Evolutionary conservation across 2,888 invertebrate genomes (phyloP).

Genomic region (Netelia virgata): DNA sequence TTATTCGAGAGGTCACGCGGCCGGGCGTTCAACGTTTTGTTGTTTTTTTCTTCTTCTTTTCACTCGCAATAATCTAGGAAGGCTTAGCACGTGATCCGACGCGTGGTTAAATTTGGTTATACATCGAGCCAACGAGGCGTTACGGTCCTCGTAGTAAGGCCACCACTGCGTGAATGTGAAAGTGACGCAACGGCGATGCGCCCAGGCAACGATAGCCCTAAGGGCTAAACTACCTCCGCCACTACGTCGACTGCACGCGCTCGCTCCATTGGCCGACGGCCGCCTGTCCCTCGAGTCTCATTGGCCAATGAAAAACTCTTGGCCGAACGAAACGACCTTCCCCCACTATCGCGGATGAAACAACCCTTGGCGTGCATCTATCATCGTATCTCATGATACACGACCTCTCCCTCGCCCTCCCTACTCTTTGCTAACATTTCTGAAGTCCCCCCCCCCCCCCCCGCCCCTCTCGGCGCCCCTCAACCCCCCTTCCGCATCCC

Average conservation of each 20-base stretch:
- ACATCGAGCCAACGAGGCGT: conserved; percentile 67
- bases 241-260: conserved; percentile 53
- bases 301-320: conserved; percentile 76
- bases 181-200: conserved; percentile 81
- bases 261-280: conserved; percentile 55
- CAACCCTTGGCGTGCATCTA: conserved; percentile 83
- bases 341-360: conserved; percentile 67
- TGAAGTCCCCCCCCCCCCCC: conserved; percentile 77
- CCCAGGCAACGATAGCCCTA: conserved; percentile 75
- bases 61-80: too few relatives aligned
- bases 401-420: conserved; percentile 81
- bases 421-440: conserved; percentile 76
- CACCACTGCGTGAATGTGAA: conserved; percentile 82
- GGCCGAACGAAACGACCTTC: conserved; percentile 66
- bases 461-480: conserved; percentile 8
- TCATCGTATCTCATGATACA: conserved; percentile 80
- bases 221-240: conserved; percentile 81
- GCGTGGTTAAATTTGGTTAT: neutral
- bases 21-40: neutral
- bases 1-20: too few relatives aligned
- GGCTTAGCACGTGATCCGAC: neutral
- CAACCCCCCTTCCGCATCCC: too few relatives aligned
- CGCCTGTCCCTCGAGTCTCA: conserved; percentile 51
- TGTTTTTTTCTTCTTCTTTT: neutral
- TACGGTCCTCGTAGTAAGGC: conserved; percentile 75